Evolutionary conservation across 2,113 vertebrate species (phyloP), one percentile per base, ranked within the genome.

Genomic region (Spheniscus mendiculus): DNA sequence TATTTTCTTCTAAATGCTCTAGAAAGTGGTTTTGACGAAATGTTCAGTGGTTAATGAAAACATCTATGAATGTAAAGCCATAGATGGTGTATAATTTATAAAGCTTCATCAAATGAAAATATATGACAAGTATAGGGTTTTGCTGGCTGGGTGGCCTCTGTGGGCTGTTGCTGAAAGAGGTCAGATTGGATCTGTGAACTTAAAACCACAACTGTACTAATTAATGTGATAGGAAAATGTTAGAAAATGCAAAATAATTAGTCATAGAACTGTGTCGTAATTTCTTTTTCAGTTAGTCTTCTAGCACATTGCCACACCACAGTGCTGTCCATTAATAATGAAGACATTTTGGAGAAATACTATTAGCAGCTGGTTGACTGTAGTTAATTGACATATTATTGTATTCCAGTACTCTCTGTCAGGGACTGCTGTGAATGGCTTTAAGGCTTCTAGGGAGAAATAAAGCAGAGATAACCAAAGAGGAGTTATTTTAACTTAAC

Each of bases 321-420:
- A 92, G 49, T 77, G 85, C 89, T 97, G 98, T 96, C 95, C 91
- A 94, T 97, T 96, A 98, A 97, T 97, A 97, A 97, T 97, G 93
- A 96, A 97, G 95, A 96, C 73, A 50, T 98, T 96, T 79, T 96
- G 4, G 84, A 96, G 90, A 97, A 95, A 94, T 71, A 85, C 83
- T 98, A 96, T 96, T 97, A 98, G 95, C 89, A 97, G 89, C 91
- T 96, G 73, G 85, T 96, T 97, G 95, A 80, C 83, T 97, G 58
- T 95, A 95, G 95, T 97, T 98, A 98, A 98, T 97, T 98, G 97
- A 96, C 67, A 61, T 89, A 87, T 95, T 97, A 96, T 73, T 96
- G 83, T 97, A 95, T 98, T 97, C 88, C 84, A 94, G 90, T 97
- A 96, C 96, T 95, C 97, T 98, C 95, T 96, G 81, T 96, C 94